Evolutionary conservation across 2,113 vertebrate genomes (phyloP), one percentile per base, ranked within the genome.

Genomic region (Tychaedon coryphoeus): DNA sequence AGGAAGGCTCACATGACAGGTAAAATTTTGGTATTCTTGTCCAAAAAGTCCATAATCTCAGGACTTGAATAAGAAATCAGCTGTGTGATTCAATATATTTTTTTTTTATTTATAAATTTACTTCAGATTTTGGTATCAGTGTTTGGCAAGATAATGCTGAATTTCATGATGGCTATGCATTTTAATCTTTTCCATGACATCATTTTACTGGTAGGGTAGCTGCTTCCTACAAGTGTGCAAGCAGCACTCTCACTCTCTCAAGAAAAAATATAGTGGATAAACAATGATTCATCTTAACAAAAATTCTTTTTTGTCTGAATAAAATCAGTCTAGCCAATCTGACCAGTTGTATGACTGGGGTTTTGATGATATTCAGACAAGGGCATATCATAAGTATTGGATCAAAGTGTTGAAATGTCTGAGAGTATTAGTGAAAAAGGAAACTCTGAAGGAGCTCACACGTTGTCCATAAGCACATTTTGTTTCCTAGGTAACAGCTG

Each of bases 401-500:
- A 50, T 51, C 47, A 77, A 93, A 77, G 13, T 5, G 2, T 29
- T 74, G 47, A 88, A 70, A 67, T 64, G 18, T 64, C 47, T 83
- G 38, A 45, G 79, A 66, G 54, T 60, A 66, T 58, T 48, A 77
- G 48, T n/a, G 64, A 24, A 18, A 71, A 92, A 86, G 25, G 42
- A 64, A 91, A 53, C 69, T 85, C 77, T 74, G 76, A 66, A 71
- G 86, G 78, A 93, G 62, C 67, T 90, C 58, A 22, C 18, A 43
- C 24, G 9, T 16, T 43, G 60, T 70, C 51, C 4, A 2, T 50
- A 38, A 74, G 73, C 1, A 9, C 26, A 18, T 62, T 89, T 84
- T 70, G 82, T 96, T 95, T 93, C 94, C 94, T 90, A 83, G 95
- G 94, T 67, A 94, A 95, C 96, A 90, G 75, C 38, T 94, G 29